Base-by-base conservation (phyloP, 2,113 vertebrate species). In the Proterorhinus semilunaris region DNA sequence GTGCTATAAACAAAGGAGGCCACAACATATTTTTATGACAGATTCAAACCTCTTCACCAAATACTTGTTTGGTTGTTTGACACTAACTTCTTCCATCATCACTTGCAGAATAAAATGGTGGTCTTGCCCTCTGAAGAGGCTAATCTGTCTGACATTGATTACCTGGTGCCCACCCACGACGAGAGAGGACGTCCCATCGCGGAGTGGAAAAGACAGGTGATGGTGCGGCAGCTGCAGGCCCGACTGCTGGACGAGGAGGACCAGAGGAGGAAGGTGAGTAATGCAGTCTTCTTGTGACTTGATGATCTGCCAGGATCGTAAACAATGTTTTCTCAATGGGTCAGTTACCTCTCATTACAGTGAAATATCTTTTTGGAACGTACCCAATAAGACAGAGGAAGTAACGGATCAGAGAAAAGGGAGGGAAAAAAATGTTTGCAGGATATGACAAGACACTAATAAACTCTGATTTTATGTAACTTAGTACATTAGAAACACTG, bases 141-240 rank as follows among this genome's bases (percentile, higher is more conserved):
- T 48, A 92, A 91, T 82, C 73, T 92, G 1, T 89, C 91, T 0
- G 97, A 98, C 64, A 93, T 93, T 0, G 97, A 98, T 53, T 93
- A 93, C 42, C 85, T 98, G 86, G 96, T 99, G 65, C 97, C 97
- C 90, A 97, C 94, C 0, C 90, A 92, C 36, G 97, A 99, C 2
- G 96, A 98, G 81, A 84, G 67, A 13, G 96, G 96, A 50, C 87
- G 59, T 13, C 91, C 93, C 44, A 97, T 99, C 47, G 96, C 96
- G 0, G 97, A 99, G 89, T 98, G 97, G 97, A 98, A 98, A 88
- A 92, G 96, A 65, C 97, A 99, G 58, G 95, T 98, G 80, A 98
- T 99, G 95, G 95, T 98, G 72, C 93, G 94, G 9, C 93, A 95
- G 89, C 91, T 99, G 76, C 95, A 95, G 79, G 90, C 94, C 1